phyloP scores from a whole-genome alignment of 1,140 invertebrate species.

The Zaprionus lachaisei region DNA sequence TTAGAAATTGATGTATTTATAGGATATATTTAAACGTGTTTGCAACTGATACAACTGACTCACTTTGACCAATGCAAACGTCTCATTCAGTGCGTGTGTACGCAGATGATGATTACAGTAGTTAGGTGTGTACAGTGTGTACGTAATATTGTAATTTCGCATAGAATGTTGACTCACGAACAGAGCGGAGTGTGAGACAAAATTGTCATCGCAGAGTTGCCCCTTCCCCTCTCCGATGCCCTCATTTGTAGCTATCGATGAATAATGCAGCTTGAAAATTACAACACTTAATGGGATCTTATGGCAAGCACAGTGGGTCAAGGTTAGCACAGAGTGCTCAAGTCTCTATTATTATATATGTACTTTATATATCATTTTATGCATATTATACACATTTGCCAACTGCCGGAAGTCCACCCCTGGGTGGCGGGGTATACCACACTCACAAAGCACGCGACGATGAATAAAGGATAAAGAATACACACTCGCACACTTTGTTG shows the following conservation, averaged over 20 bases:
- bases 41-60: conserved; percentile 3
- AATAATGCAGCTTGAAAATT: background rate
- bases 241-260: background rate
- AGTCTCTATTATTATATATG: conserved; percentile 1
- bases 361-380: background rate
- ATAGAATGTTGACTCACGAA: conserved; percentile 18
- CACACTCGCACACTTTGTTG: background rate
- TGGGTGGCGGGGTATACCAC: background rate
- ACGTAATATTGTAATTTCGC: background rate
- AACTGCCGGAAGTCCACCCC: conserved; percentile 9
- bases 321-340: background rate
- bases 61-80: background rate
- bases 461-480: conserved; percentile 28
- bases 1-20: background rate
- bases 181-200: background rate
- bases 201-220: background rate
- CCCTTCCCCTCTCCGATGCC: background rate
- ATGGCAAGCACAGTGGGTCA: background rate
- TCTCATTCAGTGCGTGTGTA: background rate
- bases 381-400: conserved; percentile 3
- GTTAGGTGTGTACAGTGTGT: background rate
- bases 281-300: background rate
- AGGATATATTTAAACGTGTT: background rate
- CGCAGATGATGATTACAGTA: background rate
- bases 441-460: conserved; percentile 3